These are phyloP conservation scores for Sylvietta virens DNA, from an alignment of 2,113 vertebrate species.

Conservation along the genomic window DNA sequence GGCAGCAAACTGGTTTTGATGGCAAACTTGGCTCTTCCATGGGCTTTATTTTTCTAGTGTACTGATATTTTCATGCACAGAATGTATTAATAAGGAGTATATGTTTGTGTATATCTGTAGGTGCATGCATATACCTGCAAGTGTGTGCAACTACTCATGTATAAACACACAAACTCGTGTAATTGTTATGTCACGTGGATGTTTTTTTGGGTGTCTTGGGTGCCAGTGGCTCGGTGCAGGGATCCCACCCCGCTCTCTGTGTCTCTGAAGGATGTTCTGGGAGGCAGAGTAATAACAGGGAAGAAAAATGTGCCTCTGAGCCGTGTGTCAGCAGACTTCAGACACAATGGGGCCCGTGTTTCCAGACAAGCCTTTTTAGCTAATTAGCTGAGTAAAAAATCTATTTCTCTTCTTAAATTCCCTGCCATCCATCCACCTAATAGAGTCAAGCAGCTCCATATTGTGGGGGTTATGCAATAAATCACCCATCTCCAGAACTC, in stretches of 20 bases:
- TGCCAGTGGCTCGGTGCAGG: not conserved
- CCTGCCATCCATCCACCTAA: slow-evolving; percentile 50
- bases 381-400: slow-evolving; percentile 60
- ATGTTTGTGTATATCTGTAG: not conserved
- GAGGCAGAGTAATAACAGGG: not conserved
- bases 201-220: not conserved
- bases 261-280: not conserved
- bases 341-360: slow-evolving; percentile 38
- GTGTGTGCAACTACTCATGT: too few species aligned
- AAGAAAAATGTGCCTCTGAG: slow-evolving; percentile 42
- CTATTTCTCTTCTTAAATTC: slow-evolving; percentile 52
- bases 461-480: not conserved
- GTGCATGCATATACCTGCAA: not conserved
- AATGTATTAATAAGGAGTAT: not conserved
- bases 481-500: not conserved
- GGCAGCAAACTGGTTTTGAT: not conserved
- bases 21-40: not conserved
- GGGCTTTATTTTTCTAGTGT: not conserved
- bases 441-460: slow-evolving; percentile 36
- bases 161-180: fast-evolving
- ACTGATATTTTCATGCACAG: not conserved
- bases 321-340: slow-evolving; percentile 28
- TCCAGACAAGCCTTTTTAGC: slow-evolving; percentile 56
- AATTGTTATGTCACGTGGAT: not conserved
- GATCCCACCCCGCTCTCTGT: not conserved